Base-by-base conservation (phyloP, 2,113 vertebrate species). In the Shinisaurus crocodilurus region DNA sequence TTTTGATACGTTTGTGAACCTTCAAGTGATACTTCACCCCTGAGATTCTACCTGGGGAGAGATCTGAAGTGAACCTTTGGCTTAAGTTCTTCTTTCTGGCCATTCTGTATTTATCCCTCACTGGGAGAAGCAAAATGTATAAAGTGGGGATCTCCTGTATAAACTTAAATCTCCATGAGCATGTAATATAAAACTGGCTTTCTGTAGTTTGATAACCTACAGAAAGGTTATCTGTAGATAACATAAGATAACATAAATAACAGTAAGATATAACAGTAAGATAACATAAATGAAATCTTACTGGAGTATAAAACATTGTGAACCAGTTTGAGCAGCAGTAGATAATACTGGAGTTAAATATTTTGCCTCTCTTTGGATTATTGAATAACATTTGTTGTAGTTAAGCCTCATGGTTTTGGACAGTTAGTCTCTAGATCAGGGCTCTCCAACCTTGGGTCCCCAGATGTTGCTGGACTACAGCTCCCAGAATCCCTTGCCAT, bases 1-100 rank as follows among this genome's bases (percentile, higher is more conserved):
- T 37, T 87, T 94, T 93, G 92, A 86, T 86, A 90, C 86, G n/a
- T 85, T 0, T n/a, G 43, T 77, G 75, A 77, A 23, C 37, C 25
- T 37, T 77, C 40, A 45, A 25, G 40, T 16, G 37, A 8, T 77
- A 13, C 3, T 48, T 57, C 54, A 9, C n/a, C 34, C n/a, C 54
- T 9, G 6, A 7, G 9, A 10, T 82, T 57, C 54, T 57, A 5
- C 54, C 29, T 12, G 32, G 48, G 13, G 79, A 43, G 3, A 16
- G 12, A 81, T 83, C n/a, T 83, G 20, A 40, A 63, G 34, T 9
- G 25, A 63, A 40, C n/a, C 23, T 65, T 40, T 63, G 37, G n/a
- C 37, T 57, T 60, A 3, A 37, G 50, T 1, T 3, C 20, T 40
- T 63, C 57, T 13, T 37, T 16, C 18, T 45, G 75, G 40, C 50